phyloP scores from a whole-genome alignment of 1,140 invertebrate species.

The Aphelinus certus region DNA sequence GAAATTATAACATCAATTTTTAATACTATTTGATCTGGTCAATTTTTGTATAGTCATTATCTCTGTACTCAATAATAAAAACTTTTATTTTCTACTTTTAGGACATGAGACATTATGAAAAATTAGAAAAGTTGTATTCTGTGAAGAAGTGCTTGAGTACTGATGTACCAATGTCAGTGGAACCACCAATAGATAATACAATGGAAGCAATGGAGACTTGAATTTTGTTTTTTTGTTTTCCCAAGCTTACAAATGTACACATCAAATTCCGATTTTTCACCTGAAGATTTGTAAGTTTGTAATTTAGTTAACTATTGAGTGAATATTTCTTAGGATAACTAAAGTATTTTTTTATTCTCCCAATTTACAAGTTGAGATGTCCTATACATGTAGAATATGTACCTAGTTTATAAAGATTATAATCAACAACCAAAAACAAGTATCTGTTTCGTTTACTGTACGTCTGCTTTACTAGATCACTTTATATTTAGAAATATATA shows the following conservation, averaged over 20 bases:
- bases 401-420: conserved; percentile 14
- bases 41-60: no score
- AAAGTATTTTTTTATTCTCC: conserved; percentile 34
- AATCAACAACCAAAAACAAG: background rate
- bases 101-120: conserved; percentile 70
- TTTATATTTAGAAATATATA: conserved; percentile 9
- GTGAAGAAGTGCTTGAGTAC: conserved; percentile 56
- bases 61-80: no score
- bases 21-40: background rate
- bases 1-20: background rate
- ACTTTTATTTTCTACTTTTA: conserved; percentile 44
- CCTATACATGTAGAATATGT: background rate
- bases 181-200: conserved; percentile 53
- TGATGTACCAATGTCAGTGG: conserved; percentile 58
- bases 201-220: conserved; percentile 64
- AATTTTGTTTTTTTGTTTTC: conserved; percentile 42
- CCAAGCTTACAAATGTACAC: conserved; percentile 13
- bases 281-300: conserved; percentile 26
- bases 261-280: conserved; percentile 19
- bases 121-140: conserved; percentile 68
- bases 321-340: conserved; percentile 10
- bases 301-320: background rate
- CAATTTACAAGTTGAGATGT: background rate
- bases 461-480: background rate
- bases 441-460: conserved; percentile 19